Conservation (phyloP, 2,797 vertebrate genomes). For the Peromyscus melanophrys region DNA sequence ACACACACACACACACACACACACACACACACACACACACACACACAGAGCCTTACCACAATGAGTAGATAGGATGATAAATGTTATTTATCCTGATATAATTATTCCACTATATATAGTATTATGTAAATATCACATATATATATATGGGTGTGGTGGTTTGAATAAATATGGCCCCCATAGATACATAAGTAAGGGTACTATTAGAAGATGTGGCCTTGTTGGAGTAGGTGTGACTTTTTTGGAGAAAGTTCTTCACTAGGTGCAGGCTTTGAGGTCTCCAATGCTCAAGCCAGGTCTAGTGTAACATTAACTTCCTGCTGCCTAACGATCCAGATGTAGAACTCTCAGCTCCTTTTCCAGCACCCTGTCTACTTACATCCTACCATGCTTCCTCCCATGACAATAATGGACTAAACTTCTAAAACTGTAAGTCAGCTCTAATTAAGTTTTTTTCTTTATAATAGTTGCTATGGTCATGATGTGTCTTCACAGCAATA, state of each 20-base stretch:
- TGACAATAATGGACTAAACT: background rate
- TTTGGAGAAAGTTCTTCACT: background rate
- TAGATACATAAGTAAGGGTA: background rate
- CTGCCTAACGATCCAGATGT: background rate
- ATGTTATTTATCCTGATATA: background rate
- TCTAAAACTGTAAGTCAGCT: background rate
- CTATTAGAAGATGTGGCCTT: background rate
- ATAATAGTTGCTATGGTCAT: background rate
- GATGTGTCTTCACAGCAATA: background rate
- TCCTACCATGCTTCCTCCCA: background rate
- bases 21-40: background rate
- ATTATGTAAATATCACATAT: background rate
- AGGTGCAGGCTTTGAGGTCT: background rate
- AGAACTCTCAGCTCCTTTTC: background rate
- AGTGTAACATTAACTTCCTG: background rate
- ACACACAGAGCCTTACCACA: background rate
- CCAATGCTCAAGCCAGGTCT: background rate
- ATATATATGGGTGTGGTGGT: background rate
- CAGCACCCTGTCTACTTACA: background rate
- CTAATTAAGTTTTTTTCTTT: background rate
- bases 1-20: background rate
- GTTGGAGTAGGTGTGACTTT: background rate
- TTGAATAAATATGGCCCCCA: background rate
- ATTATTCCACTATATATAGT: background rate
- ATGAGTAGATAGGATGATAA: background rate